A percentile compares a stretch with the other conserved stretches of the same genome.
phyloP scores from a whole-genome alignment of 1,140 invertebrate genomes.

The Zophobas atratus region DNA sequence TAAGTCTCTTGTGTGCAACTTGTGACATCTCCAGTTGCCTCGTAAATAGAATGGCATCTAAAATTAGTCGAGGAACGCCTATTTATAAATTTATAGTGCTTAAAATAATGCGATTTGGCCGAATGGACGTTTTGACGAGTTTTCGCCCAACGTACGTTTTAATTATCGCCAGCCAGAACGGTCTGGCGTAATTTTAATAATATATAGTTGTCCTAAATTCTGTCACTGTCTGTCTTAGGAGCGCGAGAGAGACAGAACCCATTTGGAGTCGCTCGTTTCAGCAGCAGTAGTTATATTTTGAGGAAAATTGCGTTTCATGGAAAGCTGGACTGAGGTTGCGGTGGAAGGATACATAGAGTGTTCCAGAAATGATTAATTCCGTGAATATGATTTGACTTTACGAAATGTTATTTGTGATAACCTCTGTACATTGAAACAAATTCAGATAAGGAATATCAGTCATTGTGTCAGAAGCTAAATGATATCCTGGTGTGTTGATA shows the following conservation, averaged over 20 bases:
- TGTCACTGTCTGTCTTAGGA: neutral
- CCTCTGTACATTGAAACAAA: no score
- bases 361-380: no score
- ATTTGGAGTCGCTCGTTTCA: neutral
- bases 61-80: neutral
- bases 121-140: conserved; percentile 13
- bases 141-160: conserved; percentile 14
- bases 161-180: conserved; percentile 2
- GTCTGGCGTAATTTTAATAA: conserved; percentile 25
- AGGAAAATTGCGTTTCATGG: no score
- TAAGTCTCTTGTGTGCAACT: conserved; percentile 2
- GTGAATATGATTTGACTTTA: no score
- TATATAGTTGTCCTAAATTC: conserved; percentile 17
- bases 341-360: no score
- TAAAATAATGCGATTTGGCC: conserved; percentile 23
- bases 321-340: no score
- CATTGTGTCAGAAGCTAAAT: no score
- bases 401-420: no score
- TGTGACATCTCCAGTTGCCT: conserved; percentile 19
- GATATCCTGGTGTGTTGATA: no score
- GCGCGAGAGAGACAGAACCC: neutral
- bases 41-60: conserved; percentile 19
- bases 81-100: conserved; percentile 16
- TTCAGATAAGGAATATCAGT: no score
- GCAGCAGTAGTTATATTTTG: no score